These are phyloP conservation scores for Synanceia verrucosa DNA, from an alignment of 2,797 vertebrate genomes.

Conservation along the genomic window DNA sequence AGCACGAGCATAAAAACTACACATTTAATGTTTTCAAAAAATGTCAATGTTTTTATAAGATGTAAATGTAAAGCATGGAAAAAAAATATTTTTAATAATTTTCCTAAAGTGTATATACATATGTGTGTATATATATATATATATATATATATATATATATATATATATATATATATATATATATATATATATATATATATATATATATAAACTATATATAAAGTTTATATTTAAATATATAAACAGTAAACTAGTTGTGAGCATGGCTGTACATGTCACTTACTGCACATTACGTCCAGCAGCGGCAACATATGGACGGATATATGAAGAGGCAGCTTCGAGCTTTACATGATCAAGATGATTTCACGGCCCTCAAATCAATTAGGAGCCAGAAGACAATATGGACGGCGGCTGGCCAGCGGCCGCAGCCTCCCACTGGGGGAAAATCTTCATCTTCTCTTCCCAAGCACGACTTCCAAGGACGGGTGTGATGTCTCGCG, in stretches of 20 bases:
- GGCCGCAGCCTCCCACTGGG: constrained; percentile 37
- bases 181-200: too few species aligned
- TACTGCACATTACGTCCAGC: neutral
- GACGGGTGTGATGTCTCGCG: constrained; percentile 33
- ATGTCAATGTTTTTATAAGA: neutral
- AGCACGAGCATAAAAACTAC: too few species aligned
- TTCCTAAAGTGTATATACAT: neutral
- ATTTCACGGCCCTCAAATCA: constrained; percentile 38
- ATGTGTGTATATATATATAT: too few species aligned
- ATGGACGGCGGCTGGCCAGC: constrained; percentile 26
- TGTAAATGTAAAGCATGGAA: neutral
- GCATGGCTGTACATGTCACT: neutral
- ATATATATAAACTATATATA: too few species aligned
- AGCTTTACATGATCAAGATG: constrained; percentile 18
- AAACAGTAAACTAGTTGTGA: too few species aligned
- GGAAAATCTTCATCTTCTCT: constrained; percentile 24
- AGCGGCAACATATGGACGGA: neutral
- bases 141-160: too few species aligned
- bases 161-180: too few species aligned
- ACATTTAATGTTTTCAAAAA: neutral
- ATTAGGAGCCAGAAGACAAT: constrained; percentile 28
- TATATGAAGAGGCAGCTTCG: constrained; percentile 13
- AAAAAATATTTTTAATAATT: neutral
- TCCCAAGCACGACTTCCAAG: constrained; percentile 47
- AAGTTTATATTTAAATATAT: too few species aligned